phyloP scores from a whole-genome alignment of 2,113 vertebrate species.

The Cephalophus harveyi region DNA sequence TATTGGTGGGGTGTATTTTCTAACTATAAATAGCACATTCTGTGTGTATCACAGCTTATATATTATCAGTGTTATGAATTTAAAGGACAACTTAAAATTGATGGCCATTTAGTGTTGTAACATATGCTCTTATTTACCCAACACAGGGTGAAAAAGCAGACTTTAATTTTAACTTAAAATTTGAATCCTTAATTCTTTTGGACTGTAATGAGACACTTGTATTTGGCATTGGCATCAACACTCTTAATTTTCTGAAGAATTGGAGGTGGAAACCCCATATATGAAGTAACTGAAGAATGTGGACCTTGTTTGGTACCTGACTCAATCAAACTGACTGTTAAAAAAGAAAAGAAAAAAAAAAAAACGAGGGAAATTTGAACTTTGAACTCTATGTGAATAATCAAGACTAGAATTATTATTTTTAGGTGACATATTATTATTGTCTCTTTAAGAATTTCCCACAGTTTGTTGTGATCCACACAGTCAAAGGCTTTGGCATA shows the following conservation, averaged over 20 bases:
- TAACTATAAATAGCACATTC: neutral
- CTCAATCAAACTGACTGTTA: neutral
- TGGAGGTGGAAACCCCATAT: neutral
- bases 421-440: neutral
- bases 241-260: neutral
- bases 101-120: slow-evolving; percentile 12
- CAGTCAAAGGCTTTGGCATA: neutral
- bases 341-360: neutral
- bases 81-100: slow-evolving; percentile 5
- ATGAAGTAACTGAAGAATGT: neutral
- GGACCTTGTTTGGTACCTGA: neutral
- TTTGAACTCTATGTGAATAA: neutral
- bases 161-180: slow-evolving; percentile 26
- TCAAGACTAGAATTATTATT: neutral
- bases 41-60: neutral
- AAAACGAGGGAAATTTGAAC: neutral
- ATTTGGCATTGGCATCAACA: neutral
- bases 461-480: neutral
- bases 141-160: neutral
- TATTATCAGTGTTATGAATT: slow-evolving; percentile 10
- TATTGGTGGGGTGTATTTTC: neutral
- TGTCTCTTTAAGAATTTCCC: neutral
- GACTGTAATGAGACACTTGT: neutral
- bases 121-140: neutral
- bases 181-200: neutral